phyloP scores from a whole-genome alignment of 1,140 invertebrate species.

The Heliconius eleuchia region DNA sequence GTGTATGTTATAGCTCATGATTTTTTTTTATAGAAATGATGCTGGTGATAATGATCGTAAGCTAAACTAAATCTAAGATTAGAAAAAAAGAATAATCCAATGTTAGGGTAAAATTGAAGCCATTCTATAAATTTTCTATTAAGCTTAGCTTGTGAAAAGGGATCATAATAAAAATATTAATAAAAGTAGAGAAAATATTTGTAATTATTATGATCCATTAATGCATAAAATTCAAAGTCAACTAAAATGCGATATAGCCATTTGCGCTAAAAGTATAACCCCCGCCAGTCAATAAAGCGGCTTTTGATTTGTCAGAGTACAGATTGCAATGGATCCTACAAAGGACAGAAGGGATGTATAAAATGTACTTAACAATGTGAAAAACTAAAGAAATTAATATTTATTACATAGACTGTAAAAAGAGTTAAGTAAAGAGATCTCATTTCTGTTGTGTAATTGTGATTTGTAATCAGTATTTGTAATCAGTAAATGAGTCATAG shows the following conservation, averaged over 20 bases:
- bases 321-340: slow-evolving; percentile 16
- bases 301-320: slow-evolving; percentile 25
- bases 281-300: slow-evolving; percentile 41
- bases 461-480: slow-evolving; percentile 33
- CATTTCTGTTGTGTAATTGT: slow-evolving; percentile 16
- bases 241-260: slow-evolving; percentile 20
- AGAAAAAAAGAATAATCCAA: slow-evolving; percentile 26
- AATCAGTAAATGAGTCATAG: slow-evolving; percentile 27
- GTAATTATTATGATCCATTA: slow-evolving; percentile 16
- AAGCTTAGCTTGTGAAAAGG: slow-evolving; percentile 50
- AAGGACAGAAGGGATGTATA: slow-evolving; percentile 2
- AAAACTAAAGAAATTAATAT: slow-evolving; percentile 15
- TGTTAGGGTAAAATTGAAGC: slow-evolving; percentile 24
- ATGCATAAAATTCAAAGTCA: slow-evolving; percentile 17
- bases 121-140: slow-evolving; percentile 41
- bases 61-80: slow-evolving; percentile 4
- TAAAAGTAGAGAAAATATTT: slow-evolving; percentile 1
- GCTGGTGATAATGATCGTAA: not conserved
- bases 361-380: slow-evolving; percentile 9
- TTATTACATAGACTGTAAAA: slow-evolving; percentile 11
- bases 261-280: slow-evolving; percentile 18
- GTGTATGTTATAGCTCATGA: not conserved
- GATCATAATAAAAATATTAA: slow-evolving; percentile 21
- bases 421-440: slow-evolving; percentile 16
- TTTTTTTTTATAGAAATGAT: not conserved